A percentile compares a stretch with the other conserved stretches of the same genome.
Evolutionary conservation across 2,888 invertebrate species (phyloP).

Genomic region (Heterodera filipjevi): DNA sequence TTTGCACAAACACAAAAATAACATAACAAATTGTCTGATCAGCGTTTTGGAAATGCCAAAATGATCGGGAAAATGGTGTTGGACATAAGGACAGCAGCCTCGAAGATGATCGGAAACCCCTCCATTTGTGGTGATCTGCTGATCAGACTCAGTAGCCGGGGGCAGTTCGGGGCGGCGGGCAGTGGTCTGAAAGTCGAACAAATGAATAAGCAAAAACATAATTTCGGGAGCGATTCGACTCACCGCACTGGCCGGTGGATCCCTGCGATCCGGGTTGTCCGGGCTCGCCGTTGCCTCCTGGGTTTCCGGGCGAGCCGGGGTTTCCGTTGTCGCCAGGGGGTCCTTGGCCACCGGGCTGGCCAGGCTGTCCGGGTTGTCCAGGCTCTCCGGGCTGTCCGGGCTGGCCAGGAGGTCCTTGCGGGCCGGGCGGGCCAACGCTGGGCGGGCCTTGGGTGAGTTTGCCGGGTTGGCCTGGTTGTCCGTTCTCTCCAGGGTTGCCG

Average conservation of each 20-base stretch:
- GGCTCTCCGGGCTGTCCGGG: slow-evolving; percentile 9
- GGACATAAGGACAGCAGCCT: background rate
- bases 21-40: background rate
- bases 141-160: background rate
- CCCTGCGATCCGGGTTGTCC: slow-evolving; percentile 25
- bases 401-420: slow-evolving; percentile 16
- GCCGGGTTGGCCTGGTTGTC: slow-evolving; percentile 42
- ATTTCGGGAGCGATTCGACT: background rate
- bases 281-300: slow-evolving; percentile 23
- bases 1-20: background rate
- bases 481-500: slow-evolving; percentile 42
- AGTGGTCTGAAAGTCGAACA: background rate
- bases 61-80: background rate
- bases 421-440: slow-evolving; percentile 20
- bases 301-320: slow-evolving; percentile 19
- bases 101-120: background rate
- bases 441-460: slow-evolving; percentile 34
- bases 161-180: background rate
- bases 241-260: slow-evolving; percentile 9
- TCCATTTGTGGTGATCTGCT: background rate
- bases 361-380: slow-evolving; percentile 13
- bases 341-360: slow-evolving; percentile 12
- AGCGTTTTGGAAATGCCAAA: background rate
- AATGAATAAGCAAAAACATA: background rate
- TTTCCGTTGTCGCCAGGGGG: slow-evolving; percentile 19